Conservation (phyloP, 2,113 vertebrate genomes). For the Copsychus sechellarum region DNA sequence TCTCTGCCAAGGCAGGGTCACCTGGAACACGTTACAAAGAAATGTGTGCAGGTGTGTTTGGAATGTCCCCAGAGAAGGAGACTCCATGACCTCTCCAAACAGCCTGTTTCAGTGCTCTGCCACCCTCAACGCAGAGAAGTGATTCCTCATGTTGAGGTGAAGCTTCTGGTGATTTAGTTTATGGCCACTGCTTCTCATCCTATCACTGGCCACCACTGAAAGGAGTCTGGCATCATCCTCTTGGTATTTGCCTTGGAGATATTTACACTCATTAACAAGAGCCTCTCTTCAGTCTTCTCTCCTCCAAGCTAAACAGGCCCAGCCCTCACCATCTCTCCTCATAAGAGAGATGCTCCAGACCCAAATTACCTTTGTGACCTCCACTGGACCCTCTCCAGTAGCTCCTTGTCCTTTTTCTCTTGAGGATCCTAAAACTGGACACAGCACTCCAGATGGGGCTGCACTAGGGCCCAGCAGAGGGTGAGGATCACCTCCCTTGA, state of each 20-base stretch:
- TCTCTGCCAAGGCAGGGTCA: background rate
- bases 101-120: background rate
- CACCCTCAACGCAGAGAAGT: background rate
- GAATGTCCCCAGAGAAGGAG: background rate
- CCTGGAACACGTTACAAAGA: background rate
- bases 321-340: background rate
- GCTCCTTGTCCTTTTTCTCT: background rate
- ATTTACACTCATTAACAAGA: background rate
- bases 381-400: background rate
- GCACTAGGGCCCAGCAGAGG: background rate
- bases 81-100: fast-evolving
- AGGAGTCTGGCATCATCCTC: background rate
- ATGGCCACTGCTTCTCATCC: background rate
- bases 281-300: background rate
- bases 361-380: background rate
- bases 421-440: background rate
- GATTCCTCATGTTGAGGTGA: background rate
- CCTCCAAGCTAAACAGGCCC: background rate
- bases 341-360: background rate
- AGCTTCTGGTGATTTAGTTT: background rate
- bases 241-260: fast-evolving
- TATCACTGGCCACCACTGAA: background rate
- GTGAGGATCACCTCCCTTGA: background rate
- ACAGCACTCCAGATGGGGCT: background rate
- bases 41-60: background rate